Evolutionary conservation across 2,888 invertebrate genomes (phyloP), one percentile per base, ranked within the genome.

Genomic region (Empis livida): DNA sequence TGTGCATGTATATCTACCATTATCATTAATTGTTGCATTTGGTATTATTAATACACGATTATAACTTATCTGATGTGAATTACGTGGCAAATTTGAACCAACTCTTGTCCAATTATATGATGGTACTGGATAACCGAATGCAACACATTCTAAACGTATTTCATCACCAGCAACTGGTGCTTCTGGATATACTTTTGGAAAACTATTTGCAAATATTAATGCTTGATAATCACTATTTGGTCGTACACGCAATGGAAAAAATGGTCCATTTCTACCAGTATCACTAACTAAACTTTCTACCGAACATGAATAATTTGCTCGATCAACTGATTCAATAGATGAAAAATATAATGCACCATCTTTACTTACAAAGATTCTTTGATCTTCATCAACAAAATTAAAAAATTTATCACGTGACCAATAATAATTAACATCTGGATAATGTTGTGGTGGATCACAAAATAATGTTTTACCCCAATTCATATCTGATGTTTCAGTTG

Each of bases 311-410:
- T 94, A 94, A 59, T 82, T 86, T 13, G 91, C 93, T 54, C 81
- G 75, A 68, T 94, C 94, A 46, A 92, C 90, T 27, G 81, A 80
- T 69, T 95, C 94, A 57, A 96, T 75, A 9, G 91, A 87, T 16
- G 95, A 92, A 64, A 96, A 95, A 62, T 96, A 96, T 14, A 96
- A 75, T 13, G 93, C 87, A 40, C 95, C 95, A 72, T 95, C 94
- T 59, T 82, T 76, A 0, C 95, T 95, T 0, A 94, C 92, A 73
- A 96, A 95, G 0, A 93, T 88, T 54, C 95, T 75, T 59, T 83
- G 80, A 65, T 93, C 91, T 67, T 94, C 91, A 64, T 94, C 90
- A 1, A 96, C 92, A 56, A 94, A 87, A 66, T 92, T 92, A 0
- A 88, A 87, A 57, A 93, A 91, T 59, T 78, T 84, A 60, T 87